A percentile compares a stretch with the other conserved stretches of the same genome.
Evolutionary conservation across 2,113 vertebrate species (phyloP).

Genomic region (Rhynchomys soricoides): DNA sequence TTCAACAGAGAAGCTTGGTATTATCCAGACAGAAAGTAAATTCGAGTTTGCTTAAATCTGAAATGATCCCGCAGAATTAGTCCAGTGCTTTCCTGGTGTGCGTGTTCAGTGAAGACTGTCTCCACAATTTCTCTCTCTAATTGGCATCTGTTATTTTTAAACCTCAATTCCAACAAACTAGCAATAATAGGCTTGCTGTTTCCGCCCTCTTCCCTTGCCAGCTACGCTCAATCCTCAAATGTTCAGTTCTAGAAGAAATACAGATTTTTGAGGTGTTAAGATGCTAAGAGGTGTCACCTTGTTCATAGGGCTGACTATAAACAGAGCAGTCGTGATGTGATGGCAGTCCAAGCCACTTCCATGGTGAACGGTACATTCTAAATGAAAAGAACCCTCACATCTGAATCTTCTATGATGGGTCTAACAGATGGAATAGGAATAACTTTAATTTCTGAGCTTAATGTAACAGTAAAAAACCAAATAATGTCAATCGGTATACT

Average conservation of each 20-base stretch:
- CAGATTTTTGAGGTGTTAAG: background rate
- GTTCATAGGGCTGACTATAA: background rate
- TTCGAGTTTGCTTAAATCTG: conserved; percentile 73
- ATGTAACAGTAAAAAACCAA: background rate
- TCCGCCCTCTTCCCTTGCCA: background rate
- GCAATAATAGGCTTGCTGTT: background rate
- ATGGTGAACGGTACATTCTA: background rate
- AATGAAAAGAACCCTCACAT: background rate
- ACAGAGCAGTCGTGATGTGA: background rate
- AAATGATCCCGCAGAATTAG: conserved; percentile 51
- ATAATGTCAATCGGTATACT: background rate
- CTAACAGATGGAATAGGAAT: background rate
- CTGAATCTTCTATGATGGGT: background rate
- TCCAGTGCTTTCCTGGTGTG: background rate
- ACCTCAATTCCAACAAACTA: conserved; percentile 51
- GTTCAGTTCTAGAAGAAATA: conserved; percentile 27
- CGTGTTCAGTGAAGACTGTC: background rate
- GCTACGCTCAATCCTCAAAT: background rate
- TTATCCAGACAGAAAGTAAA: conserved; percentile 78
- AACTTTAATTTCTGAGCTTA: background rate
- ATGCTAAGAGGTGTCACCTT: background rate
- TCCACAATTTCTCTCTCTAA: conserved; percentile 13
- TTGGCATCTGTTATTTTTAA: conserved; percentile 10
- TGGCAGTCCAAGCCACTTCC: background rate
- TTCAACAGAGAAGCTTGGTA: conserved; percentile 84